Percentiles rank a stretch among this genome's conserved stretches.
These are phyloP conservation scores for Stenodema calcarata DNA, from an alignment of 2,888 invertebrate species.

Conservation along the genomic window DNA sequence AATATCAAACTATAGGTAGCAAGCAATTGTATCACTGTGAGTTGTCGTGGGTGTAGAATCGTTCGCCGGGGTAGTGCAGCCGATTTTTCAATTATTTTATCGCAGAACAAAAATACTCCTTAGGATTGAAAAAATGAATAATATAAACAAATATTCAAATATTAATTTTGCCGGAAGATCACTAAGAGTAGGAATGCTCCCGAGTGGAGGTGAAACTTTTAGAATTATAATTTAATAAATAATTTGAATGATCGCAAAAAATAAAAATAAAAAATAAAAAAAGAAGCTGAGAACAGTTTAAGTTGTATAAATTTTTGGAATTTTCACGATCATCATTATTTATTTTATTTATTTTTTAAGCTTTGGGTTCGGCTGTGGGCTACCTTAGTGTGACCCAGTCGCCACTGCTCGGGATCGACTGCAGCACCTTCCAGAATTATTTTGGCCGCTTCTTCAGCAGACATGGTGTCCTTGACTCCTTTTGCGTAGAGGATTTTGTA, in stretches of 20 bases:
- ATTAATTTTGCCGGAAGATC: no score
- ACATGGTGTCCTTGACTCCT: slow-evolving; percentile 75
- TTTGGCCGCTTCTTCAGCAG: slow-evolving; percentile 67
- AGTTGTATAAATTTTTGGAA: not conserved
- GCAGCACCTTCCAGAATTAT: slow-evolving; percentile 65
- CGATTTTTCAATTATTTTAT: not conserved
- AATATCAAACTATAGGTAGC: not conserved
- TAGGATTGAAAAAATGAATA: no score
- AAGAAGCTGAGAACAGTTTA: not conserved
- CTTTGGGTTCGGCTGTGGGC: not conserved
- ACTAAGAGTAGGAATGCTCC: no score
- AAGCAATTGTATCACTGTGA: not conserved
- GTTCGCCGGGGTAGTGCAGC: not conserved
- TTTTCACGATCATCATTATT: no score
- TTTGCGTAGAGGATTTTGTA: slow-evolving; percentile 99
- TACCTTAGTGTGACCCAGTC: slow-evolving; percentile 97
- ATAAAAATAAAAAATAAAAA: not conserved
- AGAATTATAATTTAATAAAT: no score
- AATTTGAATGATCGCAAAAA: not conserved
- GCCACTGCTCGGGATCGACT: slow-evolving; percentile 91
- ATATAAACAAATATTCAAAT: no score
- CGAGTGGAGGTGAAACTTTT: no score
- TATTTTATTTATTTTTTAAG: not conserved
- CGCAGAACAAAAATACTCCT: no score
- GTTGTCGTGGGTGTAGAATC: not conserved